Base-by-base conservation (phyloP, 2,797 vertebrate genomes). In the Rhinatrema bivittatum region DNA sequence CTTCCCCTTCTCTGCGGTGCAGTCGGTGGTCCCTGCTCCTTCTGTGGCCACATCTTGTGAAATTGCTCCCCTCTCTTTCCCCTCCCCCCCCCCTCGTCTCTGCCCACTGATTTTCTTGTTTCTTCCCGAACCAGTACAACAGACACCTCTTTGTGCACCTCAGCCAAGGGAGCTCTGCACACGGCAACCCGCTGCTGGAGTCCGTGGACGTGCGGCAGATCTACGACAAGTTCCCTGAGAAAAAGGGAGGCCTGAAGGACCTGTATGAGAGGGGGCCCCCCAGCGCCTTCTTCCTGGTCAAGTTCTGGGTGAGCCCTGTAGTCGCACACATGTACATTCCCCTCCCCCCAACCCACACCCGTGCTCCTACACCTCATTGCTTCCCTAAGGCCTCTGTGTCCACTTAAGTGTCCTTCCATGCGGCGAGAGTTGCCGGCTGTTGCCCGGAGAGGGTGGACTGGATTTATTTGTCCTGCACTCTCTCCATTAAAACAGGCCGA, bases 61-160 rank as follows among this genome's bases (percentile, higher is more conserved):
- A 23, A 16, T 5, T 23, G 20, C 12, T 30, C 3, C 24, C 28
- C 39, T 19, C 13, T 12, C n/a, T n/a, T n/a, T n/a, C n/a, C n/a
- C n/a, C n/a, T n/a, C n/a, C n/a, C n/a, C n/a, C n/a, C n/a, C n/a
- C n/a, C n/a, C n/a, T n/a, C n/a, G n/a, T n/a, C n/a, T n/a, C n/a
- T n/a, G n/a, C n/a, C n/a, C n/a, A n/a, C n/a, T n/a, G n/a, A 6
- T 12, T 20, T 25, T 11, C 11, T 7, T 19, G 20, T 12, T 29
- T 41, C 14, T 52, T 25, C 15, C 7, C n/a, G 7, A 14, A 14
- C 53, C 39, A 75, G 74, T 71, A 62, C 44, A 71, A 69, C 58
- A 71, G 72, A 33, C 74, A 75, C 39, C 61, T 75, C 18, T 73
- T 75, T 1, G 74, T 75, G 2, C 74, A 77, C 36, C 75, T 75